Percentiles rank a stretch among this genome's conserved stretches.
phyloP scores from a whole-genome alignment of 2,797 vertebrate genomes.

The Acropternis orthonyx region DNA sequence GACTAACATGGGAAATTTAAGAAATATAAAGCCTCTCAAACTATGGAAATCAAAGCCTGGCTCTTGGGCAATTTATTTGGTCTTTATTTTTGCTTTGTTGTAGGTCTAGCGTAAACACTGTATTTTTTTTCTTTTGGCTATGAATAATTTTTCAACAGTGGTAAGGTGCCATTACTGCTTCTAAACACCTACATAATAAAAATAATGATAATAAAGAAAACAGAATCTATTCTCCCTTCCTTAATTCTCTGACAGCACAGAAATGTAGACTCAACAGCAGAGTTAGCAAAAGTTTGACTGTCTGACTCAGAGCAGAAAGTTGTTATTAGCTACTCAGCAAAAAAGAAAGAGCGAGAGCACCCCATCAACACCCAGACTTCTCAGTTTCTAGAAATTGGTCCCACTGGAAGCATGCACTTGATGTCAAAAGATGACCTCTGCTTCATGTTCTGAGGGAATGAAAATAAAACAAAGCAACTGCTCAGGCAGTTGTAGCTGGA shows the following conservation, averaged over 20 bases:
- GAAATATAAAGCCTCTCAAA: slow-evolving; percentile 7
- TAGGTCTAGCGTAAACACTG: neutral
- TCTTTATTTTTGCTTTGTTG: neutral
- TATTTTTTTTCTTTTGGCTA: neutral
- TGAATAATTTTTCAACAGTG: neutral
- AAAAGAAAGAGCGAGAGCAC: neutral
- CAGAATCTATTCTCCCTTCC: neutral
- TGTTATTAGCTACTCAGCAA: neutral
- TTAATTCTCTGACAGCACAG: neutral
- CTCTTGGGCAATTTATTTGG: neutral
- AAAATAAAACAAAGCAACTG: neutral
- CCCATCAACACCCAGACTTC: neutral
- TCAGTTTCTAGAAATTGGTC: slow-evolving; percentile 9
- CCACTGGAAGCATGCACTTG: neutral
- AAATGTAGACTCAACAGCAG: neutral
- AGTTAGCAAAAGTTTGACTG: neutral
- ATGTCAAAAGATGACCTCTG: neutral
- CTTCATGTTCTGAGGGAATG: neutral
- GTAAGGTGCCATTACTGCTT: neutral
- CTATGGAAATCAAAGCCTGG: neutral
- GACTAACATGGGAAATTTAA: slow-evolving; percentile 18
- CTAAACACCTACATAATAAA: neutral
- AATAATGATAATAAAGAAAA: neutral
- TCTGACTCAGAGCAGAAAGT: neutral
- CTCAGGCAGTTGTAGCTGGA: neutral